Base-by-base conservation (phyloP, 2,797 vertebrate species). In the Thalassophryne amazonica region DNA sequence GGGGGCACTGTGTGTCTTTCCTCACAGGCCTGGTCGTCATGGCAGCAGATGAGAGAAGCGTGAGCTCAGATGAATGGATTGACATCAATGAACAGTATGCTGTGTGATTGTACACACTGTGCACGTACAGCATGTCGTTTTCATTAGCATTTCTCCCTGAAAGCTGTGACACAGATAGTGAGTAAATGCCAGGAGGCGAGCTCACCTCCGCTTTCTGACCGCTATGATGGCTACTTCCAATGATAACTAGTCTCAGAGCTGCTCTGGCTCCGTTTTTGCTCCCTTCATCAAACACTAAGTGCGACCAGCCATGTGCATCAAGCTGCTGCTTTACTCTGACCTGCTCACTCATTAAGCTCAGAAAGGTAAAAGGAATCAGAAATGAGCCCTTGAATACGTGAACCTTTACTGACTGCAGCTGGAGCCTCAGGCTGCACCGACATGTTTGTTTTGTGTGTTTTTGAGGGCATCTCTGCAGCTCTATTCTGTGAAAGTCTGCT, bases 1-100 rank as follows among this genome's bases (percentile, higher is more conserved):
- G 83, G 67, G 79, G 75, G 46, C 69, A 59, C 64, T 86, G 73
- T 81, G 64, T 45, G 41, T 39, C 72, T 67, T 62, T 33, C 4
- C 11, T 12, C n/a, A 4, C 5, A 15, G 2, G 18, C 4, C 7
- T 16, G 4, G 6, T 8, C 24, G 30, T 15, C 40, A 21, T 15
- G 1, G 19, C 15, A 59, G 3, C 24, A 8, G 9, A 15, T 32
- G n/a, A 43, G 10, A 29, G 34, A 0, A 10, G 46, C 34, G 50
- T 30, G 6, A 23, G n/a, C 5, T 12, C 37, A 40, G 46, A 60
- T 65, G 28, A 62, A 63, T 55, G 40, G 29, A 50, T 51, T 45
- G 35, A 37, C 36, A 46, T 60, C 69, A 69, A 60, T 65, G 45
- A 31, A 19, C 51, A 63, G 36, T 41, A 23, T 41, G 42, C 50